phyloP scores from a whole-genome alignment of 2,797 vertebrate genomes.

The Lithobates pipiens region DNA sequence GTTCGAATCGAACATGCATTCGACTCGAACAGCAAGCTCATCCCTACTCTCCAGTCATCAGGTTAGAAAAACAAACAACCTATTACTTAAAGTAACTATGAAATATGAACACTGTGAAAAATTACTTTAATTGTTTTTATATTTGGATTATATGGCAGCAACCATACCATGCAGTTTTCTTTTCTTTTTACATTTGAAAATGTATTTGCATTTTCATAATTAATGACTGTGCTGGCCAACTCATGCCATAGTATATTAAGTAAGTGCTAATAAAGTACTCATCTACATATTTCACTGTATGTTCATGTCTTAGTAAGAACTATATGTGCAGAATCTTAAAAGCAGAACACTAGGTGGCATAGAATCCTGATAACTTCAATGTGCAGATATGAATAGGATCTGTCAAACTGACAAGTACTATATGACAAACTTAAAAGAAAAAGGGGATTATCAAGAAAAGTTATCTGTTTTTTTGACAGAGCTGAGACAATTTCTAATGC shows the following conservation, averaged over 20 bases:
- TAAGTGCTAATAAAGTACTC: too few relatives aligned
- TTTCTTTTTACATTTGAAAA: too few relatives aligned
- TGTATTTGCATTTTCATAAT: too few relatives aligned
- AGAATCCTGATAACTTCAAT: slow-evolving; percentile 1
- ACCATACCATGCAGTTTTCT: too few relatives aligned
- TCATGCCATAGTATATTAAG: neutral
- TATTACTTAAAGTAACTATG: too few relatives aligned
- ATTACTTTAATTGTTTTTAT: too few relatives aligned
- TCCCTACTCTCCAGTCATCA: too few relatives aligned
- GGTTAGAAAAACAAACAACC: too few relatives aligned
- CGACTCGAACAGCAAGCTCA: too few relatives aligned
- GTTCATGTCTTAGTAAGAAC: neutral
- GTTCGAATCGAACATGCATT: too few relatives aligned
- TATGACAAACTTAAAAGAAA: slow-evolving; percentile 49
- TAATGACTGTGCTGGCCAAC: neutral
- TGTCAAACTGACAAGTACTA: slow-evolving; percentile 44
- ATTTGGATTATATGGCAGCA: too few relatives aligned
- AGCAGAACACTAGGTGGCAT: slow-evolving; percentile 24
- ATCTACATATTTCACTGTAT: neutral
- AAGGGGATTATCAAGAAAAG: slow-evolving; percentile 40
- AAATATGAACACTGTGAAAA: too few relatives aligned
- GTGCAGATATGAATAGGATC: slow-evolving; percentile 25
- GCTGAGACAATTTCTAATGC: slow-evolving; percentile 24
- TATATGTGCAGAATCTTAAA: neutral
- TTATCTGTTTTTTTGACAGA: slow-evolving; percentile 44